Evolutionary conservation across 2,113 vertebrate genomes (phyloP).

Genomic region (Chloropsis hardwickii): DNA sequence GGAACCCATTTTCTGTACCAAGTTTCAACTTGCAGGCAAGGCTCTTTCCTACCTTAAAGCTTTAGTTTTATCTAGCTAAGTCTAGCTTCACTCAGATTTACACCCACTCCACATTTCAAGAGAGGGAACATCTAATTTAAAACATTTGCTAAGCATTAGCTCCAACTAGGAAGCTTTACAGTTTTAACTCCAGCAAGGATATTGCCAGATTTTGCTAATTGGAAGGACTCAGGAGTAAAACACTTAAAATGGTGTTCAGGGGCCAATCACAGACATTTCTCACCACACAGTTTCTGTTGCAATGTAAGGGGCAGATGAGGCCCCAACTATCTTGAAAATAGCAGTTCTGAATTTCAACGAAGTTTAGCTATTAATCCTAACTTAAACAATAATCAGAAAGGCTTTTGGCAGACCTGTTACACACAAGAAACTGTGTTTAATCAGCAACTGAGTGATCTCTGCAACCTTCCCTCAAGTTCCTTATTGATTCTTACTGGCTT

Average conservation of each 20-base stretch:
- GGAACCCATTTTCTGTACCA: background rate
- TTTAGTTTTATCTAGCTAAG: background rate
- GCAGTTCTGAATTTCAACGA: background rate
- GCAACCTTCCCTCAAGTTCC: background rate
- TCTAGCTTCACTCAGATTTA: background rate
- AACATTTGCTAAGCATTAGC: background rate
- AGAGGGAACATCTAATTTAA: background rate
- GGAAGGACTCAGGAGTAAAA: background rate
- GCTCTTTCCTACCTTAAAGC: background rate
- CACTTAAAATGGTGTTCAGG: background rate
- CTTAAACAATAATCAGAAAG: background rate
- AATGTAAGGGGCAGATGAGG: background rate
- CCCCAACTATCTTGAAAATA: background rate
- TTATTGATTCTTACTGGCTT: background rate
- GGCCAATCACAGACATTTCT: rapidly evolving
- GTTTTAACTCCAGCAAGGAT: background rate
- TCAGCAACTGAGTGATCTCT: background rate
- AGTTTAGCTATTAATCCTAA: slow-evolving; percentile 22
- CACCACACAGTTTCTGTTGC: background rate
- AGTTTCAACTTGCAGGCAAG: background rate
- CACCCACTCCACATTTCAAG: background rate
- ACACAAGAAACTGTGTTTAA: background rate
- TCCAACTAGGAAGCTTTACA: background rate
- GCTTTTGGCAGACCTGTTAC: background rate
- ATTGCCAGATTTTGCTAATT: background rate